Conservation (phyloP, 92 coral and sea anemone species). For the Pocillopora grandis region DNA sequence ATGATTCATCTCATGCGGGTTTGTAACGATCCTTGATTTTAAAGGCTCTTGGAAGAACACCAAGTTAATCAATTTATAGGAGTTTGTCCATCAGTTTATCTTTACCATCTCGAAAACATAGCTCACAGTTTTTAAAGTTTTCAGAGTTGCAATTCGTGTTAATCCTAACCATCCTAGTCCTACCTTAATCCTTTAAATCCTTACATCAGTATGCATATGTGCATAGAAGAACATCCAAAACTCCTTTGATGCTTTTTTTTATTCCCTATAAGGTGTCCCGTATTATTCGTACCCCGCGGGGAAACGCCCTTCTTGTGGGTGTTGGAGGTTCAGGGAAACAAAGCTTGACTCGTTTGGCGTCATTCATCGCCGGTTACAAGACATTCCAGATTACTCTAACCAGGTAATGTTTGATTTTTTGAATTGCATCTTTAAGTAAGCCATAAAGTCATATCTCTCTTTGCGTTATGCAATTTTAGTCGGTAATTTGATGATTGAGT, state of each 20-base stretch:
- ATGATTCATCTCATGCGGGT: constrained; percentile 97
- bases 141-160: too few relatives aligned
- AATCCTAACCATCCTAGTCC: too few relatives aligned
- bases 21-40: constrained; percentile 3
- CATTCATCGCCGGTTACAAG: constrained; percentile 91
- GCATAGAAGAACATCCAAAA: too few relatives aligned
- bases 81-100: too few relatives aligned
- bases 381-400: constrained; percentile 95
- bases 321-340: constrained; percentile 98
- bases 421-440: neutral
- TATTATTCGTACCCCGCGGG: constrained; percentile 85
- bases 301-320: constrained; percentile 95
- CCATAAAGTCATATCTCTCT: neutral
- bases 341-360: constrained; percentile 85
- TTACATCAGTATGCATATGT: too few relatives aligned
- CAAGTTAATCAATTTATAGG: too few relatives aligned
- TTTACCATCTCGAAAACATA: too few relatives aligned
- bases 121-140: too few relatives aligned
- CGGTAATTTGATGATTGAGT: neutral
- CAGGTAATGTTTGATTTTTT: constrained; percentile 43
- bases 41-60: neutral
- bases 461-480: neutral
- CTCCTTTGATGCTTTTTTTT: neutral
- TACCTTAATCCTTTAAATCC: too few relatives aligned
- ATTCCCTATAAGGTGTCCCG: constrained; percentile 78